Conservation (phyloP, 1,140 invertebrate genomes). For the Mizuhopecten yessoensis region DNA sequence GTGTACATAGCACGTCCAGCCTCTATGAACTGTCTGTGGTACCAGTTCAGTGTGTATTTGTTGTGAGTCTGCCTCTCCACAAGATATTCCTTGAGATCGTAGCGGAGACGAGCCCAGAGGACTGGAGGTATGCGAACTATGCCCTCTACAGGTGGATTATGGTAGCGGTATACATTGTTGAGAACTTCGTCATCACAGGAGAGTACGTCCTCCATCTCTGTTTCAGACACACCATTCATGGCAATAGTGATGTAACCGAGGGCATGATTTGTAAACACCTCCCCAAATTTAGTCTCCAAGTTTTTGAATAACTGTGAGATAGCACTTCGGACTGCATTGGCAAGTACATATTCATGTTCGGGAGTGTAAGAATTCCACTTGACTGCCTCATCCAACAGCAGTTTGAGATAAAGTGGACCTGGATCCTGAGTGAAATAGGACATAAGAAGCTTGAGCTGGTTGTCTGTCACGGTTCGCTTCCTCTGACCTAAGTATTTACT, state of each 20-base stretch:
- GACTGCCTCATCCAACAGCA: conserved; percentile 76
- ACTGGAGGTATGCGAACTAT: conserved; percentile 83
- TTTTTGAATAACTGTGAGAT: conserved; percentile 76
- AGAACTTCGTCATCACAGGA: conserved; percentile 81
- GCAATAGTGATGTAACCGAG: conserved; percentile 87
- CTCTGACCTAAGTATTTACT: conserved; percentile 69
- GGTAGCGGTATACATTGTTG: conserved; percentile 79
- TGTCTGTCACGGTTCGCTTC: conserved; percentile 68
- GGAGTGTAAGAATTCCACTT: conserved; percentile 74
- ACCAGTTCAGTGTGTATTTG: conserved; percentile 91
- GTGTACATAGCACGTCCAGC: conserved; percentile 95
- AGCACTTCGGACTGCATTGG: conserved; percentile 68
- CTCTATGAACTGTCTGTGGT: conserved; percentile 94
- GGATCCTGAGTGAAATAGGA: conserved; percentile 66
- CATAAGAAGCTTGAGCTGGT: conserved; percentile 70
- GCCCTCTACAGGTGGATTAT: conserved; percentile 79
- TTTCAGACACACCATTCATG: conserved; percentile 78
- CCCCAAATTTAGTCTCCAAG: conserved; percentile 79
- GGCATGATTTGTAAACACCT: conserved; percentile 86
- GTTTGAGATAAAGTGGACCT: conserved; percentile 77
- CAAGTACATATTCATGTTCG: conserved; percentile 58
- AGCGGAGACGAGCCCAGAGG: conserved; percentile 88
- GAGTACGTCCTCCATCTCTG: conserved; percentile 82
- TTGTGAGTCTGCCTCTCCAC: conserved; percentile 87
- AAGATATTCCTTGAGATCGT: conserved; percentile 88